Conservation (phyloP, 2,888 invertebrate species). For the Dusona sp. region DNA sequence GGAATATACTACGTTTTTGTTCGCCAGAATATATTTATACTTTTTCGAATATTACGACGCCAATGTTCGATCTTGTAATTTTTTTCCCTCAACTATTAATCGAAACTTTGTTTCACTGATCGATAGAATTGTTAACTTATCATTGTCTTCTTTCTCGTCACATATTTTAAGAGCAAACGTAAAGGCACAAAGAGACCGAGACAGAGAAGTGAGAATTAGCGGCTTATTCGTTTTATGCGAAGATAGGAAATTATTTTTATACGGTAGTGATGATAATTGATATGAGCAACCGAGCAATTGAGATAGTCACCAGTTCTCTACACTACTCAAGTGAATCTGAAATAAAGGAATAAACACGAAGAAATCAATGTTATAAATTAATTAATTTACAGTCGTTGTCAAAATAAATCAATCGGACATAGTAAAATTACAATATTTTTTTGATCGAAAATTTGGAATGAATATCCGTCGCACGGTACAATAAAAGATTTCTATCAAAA, state of each 20-base stretch:
- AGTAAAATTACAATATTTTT: not conserved
- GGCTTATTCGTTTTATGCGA: slow-evolving; percentile 61
- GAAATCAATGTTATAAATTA: not conserved
- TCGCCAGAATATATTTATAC: too few species aligned
- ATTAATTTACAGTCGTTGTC: not conserved
- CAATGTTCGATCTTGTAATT: too few species aligned
- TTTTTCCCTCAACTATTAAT: not conserved
- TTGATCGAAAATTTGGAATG: too few species aligned
- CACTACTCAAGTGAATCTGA: not conserved
- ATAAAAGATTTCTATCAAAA: not conserved
- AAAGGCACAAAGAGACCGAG: slow-evolving; percentile 37
- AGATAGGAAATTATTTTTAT: slow-evolving; percentile 81
- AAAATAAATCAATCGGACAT: not conserved
- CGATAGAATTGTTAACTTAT: not conserved
- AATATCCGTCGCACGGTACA: too few species aligned
- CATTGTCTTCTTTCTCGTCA: not conserved
- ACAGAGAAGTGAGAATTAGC: slow-evolving; percentile 24
- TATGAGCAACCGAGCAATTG: slow-evolving; percentile 67
- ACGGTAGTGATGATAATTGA: slow-evolving; percentile 79
- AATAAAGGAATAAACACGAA: not conserved
- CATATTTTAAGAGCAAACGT: not conserved
- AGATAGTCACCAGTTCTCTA: not conserved
- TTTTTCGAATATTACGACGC: too few species aligned
- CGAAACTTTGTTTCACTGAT: not conserved
- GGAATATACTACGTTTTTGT: too few species aligned